A percentile compares a stretch with the other conserved stretches of the same genome.
phyloP scores from a whole-genome alignment of 2,113 vertebrate genomes.

The Oreochromis niloticus region DNA sequence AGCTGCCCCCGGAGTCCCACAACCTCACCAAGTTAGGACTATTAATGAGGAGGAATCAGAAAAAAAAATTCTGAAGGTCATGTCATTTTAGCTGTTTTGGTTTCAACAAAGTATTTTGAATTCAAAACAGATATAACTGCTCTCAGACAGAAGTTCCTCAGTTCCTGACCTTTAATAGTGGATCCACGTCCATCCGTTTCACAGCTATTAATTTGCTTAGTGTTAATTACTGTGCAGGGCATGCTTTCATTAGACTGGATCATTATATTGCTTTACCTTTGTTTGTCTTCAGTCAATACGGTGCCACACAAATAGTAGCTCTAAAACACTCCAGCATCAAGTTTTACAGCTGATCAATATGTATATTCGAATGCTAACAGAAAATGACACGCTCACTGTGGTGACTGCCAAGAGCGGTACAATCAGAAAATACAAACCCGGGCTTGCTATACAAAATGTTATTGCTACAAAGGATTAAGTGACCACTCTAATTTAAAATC shows the following conservation, averaged over 20 bases:
- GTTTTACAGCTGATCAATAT: conserved; percentile 5
- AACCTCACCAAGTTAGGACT: background rate
- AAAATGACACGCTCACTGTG: background rate
- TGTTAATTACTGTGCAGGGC: conserved; percentile 39
- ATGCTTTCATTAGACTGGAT: conserved; percentile 22
- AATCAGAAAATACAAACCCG: background rate
- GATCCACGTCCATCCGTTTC: conserved; percentile 8
- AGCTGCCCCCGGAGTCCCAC: background rate
- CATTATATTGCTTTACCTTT: conserved; percentile 37
- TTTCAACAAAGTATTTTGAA: background rate
- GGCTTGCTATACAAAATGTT: background rate
- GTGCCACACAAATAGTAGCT: background rate
- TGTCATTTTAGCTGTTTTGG: background rate
- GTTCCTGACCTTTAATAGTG: conserved; percentile 29
- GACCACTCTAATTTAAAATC: background rate
- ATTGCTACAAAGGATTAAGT: background rate
- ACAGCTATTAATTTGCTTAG: conserved; percentile 22
- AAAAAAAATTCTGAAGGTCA: background rate
- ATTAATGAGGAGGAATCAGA: background rate
- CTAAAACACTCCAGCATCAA: background rate
- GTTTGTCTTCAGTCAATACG: conserved; percentile 18
- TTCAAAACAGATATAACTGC: background rate
- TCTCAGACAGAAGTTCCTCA: conserved; percentile 2
- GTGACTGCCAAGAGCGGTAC: background rate
- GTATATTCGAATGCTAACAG: background rate